Evolutionary conservation across 2,113 vertebrate genomes (phyloP).

Genomic region (Trochalopteron elliotii): DNA sequence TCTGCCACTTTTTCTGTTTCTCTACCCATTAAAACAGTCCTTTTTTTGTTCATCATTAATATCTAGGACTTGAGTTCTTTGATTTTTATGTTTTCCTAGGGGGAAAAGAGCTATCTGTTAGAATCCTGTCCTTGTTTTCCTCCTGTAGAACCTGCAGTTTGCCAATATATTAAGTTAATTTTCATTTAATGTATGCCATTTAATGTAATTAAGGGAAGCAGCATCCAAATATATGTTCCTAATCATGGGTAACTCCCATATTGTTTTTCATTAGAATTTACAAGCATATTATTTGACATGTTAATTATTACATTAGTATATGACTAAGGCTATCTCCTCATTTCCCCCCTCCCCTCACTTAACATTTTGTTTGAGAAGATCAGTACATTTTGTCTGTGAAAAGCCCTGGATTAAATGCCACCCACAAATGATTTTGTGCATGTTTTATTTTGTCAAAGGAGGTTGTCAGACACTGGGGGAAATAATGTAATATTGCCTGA

Average conservation of each 20-base stretch:
- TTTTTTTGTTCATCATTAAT: neutral
- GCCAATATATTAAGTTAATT: neutral
- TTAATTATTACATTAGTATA: neutral
- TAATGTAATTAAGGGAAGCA: neutral
- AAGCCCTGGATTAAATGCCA: slow-evolving; percentile 56
- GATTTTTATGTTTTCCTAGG: neutral
- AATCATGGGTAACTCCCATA: neutral
- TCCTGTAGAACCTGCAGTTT: neutral
- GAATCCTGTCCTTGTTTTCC: neutral
- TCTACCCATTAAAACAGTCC: neutral
- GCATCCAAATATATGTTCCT: neutral
- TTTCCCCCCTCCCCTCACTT: neutral
- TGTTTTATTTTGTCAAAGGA: slow-evolving; percentile 40
- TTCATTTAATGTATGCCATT: neutral
- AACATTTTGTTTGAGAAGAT: slow-evolving; percentile 19
- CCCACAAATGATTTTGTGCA: slow-evolving; percentile 42
- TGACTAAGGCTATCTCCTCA: slow-evolving; percentile 16
- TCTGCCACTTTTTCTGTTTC: neutral
- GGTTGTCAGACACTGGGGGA: slow-evolving; percentile 30
- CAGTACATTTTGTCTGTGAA: slow-evolving; percentile 50
- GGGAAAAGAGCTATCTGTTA: neutral
- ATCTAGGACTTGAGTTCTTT: neutral
- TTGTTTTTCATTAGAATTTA: neutral
- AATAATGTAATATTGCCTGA: slow-evolving; percentile 41
- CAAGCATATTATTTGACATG: neutral